A percentile compares a stretch with the other conserved stretches of the same genome.
Conservation (phyloP, 2,888 invertebrate genomes). For the Dasysyrphus albostriatus region DNA sequence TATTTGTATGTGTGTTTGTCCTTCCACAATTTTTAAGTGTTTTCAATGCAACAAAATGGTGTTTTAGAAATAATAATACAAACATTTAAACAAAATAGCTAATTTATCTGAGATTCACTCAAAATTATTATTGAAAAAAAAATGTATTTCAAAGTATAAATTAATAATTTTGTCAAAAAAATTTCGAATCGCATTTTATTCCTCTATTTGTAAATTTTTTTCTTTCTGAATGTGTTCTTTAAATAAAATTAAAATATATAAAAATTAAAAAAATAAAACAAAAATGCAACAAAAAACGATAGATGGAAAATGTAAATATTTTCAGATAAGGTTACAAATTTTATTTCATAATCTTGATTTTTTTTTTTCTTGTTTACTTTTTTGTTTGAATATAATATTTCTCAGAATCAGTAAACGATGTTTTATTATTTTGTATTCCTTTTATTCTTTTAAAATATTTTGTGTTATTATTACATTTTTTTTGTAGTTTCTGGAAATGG, state of each 20-base stretch:
- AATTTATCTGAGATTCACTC: constrained; percentile 63
- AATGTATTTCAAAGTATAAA: constrained; percentile 36
- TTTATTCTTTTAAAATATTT: neutral
- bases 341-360: constrained; percentile 19
- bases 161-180: constrained; percentile 58
- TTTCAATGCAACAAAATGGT: constrained; percentile 70
- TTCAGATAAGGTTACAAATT: constrained; percentile 37
- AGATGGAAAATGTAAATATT: constrained; percentile 56
- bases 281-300: constrained; percentile 37
- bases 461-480: no score
- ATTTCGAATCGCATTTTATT: constrained; percentile 58
- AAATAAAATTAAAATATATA: constrained; percentile 3
- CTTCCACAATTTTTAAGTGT: constrained; percentile 73
- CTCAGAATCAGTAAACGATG: constrained; percentile 49
- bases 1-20: constrained; percentile 68
- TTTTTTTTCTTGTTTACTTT: constrained; percentile 36
- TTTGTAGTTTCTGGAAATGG: no score
- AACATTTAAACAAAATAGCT: constrained; percentile 37
- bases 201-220: constrained; percentile 65
- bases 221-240: constrained; percentile 61
- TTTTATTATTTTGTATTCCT: constrained; percentile 6
- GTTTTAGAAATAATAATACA: constrained; percentile 50
- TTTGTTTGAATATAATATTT: constrained; percentile 61
- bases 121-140: constrained; percentile 19
- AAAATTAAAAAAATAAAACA: neutral